Evolutionary conservation across 1,140 invertebrate genomes (phyloP), one percentile per base, ranked within the genome.

Genomic region (Tetramorium parvispinum): DNA sequence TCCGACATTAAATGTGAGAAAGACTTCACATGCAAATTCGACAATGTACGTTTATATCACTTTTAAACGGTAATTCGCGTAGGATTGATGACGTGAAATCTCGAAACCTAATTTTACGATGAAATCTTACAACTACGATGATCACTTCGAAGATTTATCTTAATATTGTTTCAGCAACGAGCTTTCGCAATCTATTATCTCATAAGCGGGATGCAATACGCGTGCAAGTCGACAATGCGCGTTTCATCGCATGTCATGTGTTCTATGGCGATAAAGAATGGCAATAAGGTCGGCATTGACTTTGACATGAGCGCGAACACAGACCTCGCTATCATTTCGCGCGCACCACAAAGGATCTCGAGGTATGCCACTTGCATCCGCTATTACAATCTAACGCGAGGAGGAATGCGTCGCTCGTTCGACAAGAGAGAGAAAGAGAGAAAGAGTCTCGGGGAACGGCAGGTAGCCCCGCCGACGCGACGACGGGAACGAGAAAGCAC

Each of bases 361-460:
- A 75, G 78, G 61, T 53, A 66, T 70, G 70, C 76, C 63, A 63
- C 79, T 85, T 65, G 77, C 89, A 76, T 88, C 73, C 53, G 57
- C 70, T 90, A 90, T 90, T 76, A 82, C 68, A 65, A 89, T 73
- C 53, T 78, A 82, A 87, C 61, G 70, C 86, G 66, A 76, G 77
- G n/a, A 88, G 86, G 83, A 90, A 90, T 82, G 70, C 81, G 57
- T 46, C 51, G 37, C 53, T 55, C 63, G 66, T 68, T 53, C 57
- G 27, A 51, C 46, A 4, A 32, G 3, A 68, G 46, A 46, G 85
- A 63, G 51, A 76, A 24, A 63, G 57, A 21, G 75, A n/a, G 21
- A 21, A 18, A n/a, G 24, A 57, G 27, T 10, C 10, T 18, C 13
- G 46, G 40, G 5, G 18, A 21, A 55, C 24, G 77, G 63, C 37